Conservation (phyloP, 1,140 invertebrate genomes). For the Bombus confusus region DNA sequence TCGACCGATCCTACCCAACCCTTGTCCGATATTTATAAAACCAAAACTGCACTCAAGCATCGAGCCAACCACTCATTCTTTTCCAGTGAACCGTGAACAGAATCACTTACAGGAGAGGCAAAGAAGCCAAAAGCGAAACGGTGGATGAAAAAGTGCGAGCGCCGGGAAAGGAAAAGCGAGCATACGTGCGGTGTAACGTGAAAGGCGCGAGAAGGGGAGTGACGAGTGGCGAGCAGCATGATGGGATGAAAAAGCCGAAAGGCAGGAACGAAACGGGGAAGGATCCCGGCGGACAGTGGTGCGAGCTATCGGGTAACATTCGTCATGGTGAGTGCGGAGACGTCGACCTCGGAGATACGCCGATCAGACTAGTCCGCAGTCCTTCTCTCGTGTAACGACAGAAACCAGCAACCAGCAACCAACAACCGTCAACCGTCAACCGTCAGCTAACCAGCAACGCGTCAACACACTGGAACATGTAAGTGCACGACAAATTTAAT, state of each 20-base stretch:
- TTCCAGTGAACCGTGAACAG: neutral
- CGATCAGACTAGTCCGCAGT: slow-evolving; percentile 32
- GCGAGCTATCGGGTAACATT: slow-evolving; percentile 69
- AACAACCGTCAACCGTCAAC: neutral
- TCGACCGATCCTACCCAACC: neutral
- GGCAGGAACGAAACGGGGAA: slow-evolving; percentile 14
- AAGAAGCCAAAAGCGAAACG: neutral
- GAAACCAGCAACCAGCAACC: neutral
- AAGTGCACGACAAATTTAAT: slow-evolving; percentile 49
- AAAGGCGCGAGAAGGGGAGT: neutral
- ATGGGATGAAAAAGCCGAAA: slow-evolving; percentile 13
- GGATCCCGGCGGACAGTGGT: slow-evolving; percentile 25
- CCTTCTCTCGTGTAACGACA: neutral
- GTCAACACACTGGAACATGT: slow-evolving; percentile 35
- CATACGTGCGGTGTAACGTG: neutral
- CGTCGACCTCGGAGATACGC: slow-evolving; percentile 69
- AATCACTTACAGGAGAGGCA: neutral
- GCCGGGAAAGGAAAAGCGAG: neutral
- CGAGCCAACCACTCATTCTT: neutral
- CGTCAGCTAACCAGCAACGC: neutral
- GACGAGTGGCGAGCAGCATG: neutral
- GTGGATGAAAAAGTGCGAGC: neutral
- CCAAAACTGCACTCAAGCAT: neutral
- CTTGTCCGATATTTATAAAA: neutral
- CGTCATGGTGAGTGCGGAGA: slow-evolving; percentile 75